Percentiles rank a stretch among this genome's conserved stretches.
These are phyloP conservation scores for Petrosia ficiformis DNA, from an alignment of 37 sponge, comb jelly and placozoan genomes.

Conservation along the genomic window DNA sequence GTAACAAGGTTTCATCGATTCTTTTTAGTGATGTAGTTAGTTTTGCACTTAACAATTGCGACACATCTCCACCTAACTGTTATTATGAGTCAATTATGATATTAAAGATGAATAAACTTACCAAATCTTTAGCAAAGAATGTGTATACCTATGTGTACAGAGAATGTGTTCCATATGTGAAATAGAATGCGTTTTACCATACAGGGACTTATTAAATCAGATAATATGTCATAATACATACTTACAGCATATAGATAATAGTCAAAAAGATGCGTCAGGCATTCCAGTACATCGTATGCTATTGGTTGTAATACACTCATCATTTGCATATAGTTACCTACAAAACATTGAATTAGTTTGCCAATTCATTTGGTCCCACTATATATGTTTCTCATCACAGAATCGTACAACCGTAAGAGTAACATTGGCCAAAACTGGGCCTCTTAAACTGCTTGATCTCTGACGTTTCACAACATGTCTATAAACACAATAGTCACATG, in stretches of 20 bases:
- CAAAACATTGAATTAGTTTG: neutral
- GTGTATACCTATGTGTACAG: constrained; percentile 48
- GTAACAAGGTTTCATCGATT: constrained; percentile 59
- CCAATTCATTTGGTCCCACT: too few species aligned
- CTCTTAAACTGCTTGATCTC: constrained; percentile 21
- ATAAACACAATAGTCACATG: too few species aligned
- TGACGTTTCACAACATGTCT: too few species aligned
- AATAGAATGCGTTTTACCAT: too few species aligned
- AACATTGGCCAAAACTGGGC: constrained; percentile 88
- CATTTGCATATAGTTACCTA: constrained; percentile 96
- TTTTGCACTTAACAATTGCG: constrained; percentile 72
- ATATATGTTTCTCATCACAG: constrained; percentile 60
- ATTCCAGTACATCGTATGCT: constrained; percentile 89
- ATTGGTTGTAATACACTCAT: constrained; percentile 91
- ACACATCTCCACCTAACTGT: too few species aligned
- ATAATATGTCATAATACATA: neutral
- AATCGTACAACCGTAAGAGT: constrained; percentile 84
- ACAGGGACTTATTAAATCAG: neutral
- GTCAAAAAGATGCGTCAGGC: constrained; percentile 93
- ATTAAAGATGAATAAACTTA: constrained; percentile 27
- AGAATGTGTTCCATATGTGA: too few species aligned
- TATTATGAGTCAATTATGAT: too few species aligned
- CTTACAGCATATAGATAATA: constrained; percentile 91
- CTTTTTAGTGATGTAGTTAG: constrained; percentile 59
- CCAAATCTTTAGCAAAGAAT: constrained; percentile 72